Percentiles rank a stretch among this genome's conserved stretches.
These are phyloP conservation scores for Bubo bubo DNA, from an alignment of 2,113 vertebrate genomes.

Conservation along the genomic window DNA sequence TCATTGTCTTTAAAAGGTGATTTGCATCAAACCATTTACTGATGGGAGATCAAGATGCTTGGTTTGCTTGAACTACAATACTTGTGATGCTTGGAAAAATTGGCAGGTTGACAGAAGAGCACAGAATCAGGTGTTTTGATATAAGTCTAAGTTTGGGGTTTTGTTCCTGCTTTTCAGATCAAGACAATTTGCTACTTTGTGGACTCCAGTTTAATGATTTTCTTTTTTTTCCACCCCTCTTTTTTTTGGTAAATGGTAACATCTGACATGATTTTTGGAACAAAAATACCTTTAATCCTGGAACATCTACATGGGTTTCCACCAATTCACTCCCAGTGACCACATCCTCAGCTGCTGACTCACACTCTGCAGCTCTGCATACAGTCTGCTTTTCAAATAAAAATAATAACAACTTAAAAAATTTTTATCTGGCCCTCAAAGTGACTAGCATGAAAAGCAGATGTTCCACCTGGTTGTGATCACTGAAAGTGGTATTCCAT, in stretches of 20 bases:
- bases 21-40: background rate
- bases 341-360: conserved; percentile 6
- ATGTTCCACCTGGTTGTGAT: background rate
- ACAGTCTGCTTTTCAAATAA: background rate
- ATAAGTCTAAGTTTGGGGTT: background rate
- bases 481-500: background rate
- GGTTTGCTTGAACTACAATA: background rate
- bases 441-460: background rate
- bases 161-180: background rate
- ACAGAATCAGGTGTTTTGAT: background rate
- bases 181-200: background rate
- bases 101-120: background rate
- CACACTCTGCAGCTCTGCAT: background rate
- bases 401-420: background rate
- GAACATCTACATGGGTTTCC: background rate
- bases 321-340: background rate
- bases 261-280: background rate
- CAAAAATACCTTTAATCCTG: background rate
- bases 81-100: background rate
- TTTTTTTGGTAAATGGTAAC: background rate
- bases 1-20: background rate
- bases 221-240: accelerated
- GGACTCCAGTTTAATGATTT: background rate
- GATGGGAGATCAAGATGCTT: background rate
- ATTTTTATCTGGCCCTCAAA: background rate